phyloP scores from a whole-genome alignment of 2,888 invertebrate species.

The Meghimatium bilineatum region DNA sequence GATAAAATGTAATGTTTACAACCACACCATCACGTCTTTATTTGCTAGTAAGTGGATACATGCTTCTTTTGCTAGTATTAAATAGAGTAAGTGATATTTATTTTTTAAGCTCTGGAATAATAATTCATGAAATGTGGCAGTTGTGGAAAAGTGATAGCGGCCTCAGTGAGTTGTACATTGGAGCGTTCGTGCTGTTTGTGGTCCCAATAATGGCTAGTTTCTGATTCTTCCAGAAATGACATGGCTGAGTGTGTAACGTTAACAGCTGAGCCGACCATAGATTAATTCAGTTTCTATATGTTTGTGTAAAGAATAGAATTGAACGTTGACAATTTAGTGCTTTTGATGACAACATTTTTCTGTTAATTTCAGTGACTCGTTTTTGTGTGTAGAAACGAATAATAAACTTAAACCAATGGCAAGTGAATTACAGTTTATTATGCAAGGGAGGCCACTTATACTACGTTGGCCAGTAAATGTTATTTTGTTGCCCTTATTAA shows the following conservation, averaged over 20 bases:
- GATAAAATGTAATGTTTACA: conserved; percentile 24
- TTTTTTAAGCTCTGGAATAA: background rate
- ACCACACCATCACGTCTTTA: background rate
- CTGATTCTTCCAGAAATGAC: background rate
- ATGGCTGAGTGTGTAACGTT: background rate
- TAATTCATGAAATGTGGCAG: background rate
- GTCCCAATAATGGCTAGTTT: conserved; percentile 5
- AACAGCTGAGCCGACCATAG: background rate
- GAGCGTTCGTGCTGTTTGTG: conserved; percentile 15
- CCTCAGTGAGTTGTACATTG: background rate
- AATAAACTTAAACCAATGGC: conserved; percentile 6
- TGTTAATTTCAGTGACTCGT: background rate
- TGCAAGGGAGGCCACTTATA: conserved; percentile 4
- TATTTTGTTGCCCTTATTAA: background rate
- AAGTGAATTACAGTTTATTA: background rate
- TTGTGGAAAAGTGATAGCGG: background rate
- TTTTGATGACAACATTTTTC: background rate
- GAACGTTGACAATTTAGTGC: background rate
- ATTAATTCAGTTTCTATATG: background rate
- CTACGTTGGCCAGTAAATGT: background rate
- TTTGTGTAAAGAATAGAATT: background rate
- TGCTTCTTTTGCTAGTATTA: background rate
- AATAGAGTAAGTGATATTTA: background rate
- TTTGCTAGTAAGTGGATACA: background rate
- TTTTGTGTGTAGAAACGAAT: conserved; percentile 15